Percentiles rank a stretch among this genome's conserved stretches.
These are phyloP conservation scores for Ornithoptera priamus DNA, from an alignment of 2,888 invertebrate species.

Conservation along the genomic window DNA sequence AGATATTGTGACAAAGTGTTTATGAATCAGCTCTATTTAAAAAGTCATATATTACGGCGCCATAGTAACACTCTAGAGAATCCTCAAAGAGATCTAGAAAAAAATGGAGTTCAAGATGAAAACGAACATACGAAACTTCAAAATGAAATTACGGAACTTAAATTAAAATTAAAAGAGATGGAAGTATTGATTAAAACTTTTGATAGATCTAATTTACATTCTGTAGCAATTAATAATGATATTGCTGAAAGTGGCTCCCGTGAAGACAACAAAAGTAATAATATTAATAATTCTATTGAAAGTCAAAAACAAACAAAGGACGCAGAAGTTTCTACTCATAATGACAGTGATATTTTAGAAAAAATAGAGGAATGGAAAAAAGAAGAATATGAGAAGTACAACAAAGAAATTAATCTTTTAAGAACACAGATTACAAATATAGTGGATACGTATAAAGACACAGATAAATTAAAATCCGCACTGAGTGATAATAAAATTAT, in stretches of 20 bases:
- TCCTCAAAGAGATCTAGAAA: conserved; percentile 54
- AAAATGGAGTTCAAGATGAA: conserved; percentile 35
- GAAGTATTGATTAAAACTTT: conserved; percentile 48
- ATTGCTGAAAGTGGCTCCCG: neutral
- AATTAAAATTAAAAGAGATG: conserved; percentile 73
- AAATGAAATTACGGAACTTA: conserved; percentile 68
- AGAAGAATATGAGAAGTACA: conserved; percentile 76
- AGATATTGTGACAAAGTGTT: conserved; percentile 84
- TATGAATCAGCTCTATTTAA: conserved; percentile 82
- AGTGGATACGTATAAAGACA: conserved; percentile 57
- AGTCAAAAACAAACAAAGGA: conserved; percentile 52
- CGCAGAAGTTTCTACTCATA: conserved; percentile 56
- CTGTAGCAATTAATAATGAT: conserved; percentile 24
- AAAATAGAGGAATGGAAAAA: conserved; percentile 77
- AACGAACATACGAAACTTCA: conserved; percentile 82
- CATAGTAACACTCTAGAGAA: conserved; percentile 65
- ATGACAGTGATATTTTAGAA: conserved; percentile 56
- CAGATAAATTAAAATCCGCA: conserved; percentile 41
- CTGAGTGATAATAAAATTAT: conserved; percentile 55
- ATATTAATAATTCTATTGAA: conserved; percentile 18
- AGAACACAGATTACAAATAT: conserved; percentile 65
- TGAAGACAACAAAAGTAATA: neutral
- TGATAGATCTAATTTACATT: conserved; percentile 36
- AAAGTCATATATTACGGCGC: conserved; percentile 81
- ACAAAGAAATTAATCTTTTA: conserved; percentile 71